Evolutionary conservation across 2,888 invertebrate genomes (phyloP).

Genomic region (Acleris cristana): DNA sequence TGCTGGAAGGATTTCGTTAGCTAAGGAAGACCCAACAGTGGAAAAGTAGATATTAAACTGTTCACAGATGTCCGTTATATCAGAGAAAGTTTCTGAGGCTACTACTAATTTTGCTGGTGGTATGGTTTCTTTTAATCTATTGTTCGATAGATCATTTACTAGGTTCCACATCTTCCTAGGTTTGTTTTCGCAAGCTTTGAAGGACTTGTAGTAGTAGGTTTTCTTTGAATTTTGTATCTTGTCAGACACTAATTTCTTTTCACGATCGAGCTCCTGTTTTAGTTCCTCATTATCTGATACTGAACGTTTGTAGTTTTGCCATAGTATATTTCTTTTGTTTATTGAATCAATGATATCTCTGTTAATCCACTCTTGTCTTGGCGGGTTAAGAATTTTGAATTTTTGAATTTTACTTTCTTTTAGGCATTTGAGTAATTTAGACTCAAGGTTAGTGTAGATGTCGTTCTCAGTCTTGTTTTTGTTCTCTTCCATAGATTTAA

Average conservation of each 20-base stretch:
- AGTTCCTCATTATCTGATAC: too few species aligned
- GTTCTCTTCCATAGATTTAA: too few species aligned
- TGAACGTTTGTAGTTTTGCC: too few species aligned
- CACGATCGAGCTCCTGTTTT: too few species aligned
- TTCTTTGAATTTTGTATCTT: background rate
- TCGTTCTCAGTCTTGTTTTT: too few species aligned
- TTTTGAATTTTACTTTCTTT: background rate
- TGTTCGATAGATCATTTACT: background rate
- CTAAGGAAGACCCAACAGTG: background rate
- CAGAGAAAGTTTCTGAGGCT: background rate
- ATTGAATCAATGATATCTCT: too few species aligned
- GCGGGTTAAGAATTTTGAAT: too few species aligned
- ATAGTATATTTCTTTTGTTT: too few species aligned
- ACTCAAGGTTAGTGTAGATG: too few species aligned
- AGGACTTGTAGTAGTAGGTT: background rate
- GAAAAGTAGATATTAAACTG: background rate
- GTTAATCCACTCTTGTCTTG: too few species aligned
- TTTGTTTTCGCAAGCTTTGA: background rate
- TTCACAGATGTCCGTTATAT: background rate
- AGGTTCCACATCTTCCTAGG: background rate
- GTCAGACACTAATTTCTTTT: background rate
- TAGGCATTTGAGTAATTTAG: background rate
- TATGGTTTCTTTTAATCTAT: background rate
- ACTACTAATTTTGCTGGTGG: background rate
- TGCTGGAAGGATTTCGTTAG: background rate